A percentile compares a stretch with the other conserved stretches of the same genome.
Evolutionary conservation across 2,113 vertebrate genomes (phyloP).

Genomic region (Jacana jacana): DNA sequence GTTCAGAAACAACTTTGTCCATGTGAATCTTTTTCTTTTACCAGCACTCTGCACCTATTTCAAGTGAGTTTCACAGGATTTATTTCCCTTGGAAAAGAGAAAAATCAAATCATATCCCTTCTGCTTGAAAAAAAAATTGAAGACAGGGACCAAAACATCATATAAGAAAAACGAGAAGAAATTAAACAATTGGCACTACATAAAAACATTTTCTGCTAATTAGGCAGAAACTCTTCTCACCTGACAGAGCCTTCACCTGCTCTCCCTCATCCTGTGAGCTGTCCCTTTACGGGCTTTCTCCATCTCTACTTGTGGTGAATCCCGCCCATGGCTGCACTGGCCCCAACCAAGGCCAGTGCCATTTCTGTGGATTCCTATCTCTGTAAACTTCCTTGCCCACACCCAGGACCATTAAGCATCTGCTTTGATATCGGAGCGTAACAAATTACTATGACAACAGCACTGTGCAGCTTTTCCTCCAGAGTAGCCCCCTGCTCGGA

Average conservation of each 20-base stretch:
- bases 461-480: background rate
- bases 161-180: background rate
- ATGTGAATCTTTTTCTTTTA: background rate
- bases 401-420: background rate
- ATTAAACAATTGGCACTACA: background rate
- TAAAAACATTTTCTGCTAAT: accelerated
- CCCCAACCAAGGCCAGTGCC: too few relatives aligned
- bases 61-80: background rate
- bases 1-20: background rate
- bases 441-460: background rate
- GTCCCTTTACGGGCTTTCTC: accelerated
- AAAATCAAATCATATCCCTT: background rate
- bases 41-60: too few relatives aligned
- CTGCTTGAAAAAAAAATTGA: background rate
- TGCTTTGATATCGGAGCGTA: background rate
- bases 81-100: background rate
- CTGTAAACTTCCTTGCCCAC: background rate
- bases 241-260: background rate
- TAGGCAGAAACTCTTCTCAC: background rate
- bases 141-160: background rate
- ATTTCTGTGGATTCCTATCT: background rate
- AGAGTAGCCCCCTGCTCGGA: background rate
- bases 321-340: too few relatives aligned
- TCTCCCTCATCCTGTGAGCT: accelerated
- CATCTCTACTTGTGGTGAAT: accelerated